phyloP scores from a whole-genome alignment of 2,888 invertebrate species.

The Parnassius apollo region DNA sequence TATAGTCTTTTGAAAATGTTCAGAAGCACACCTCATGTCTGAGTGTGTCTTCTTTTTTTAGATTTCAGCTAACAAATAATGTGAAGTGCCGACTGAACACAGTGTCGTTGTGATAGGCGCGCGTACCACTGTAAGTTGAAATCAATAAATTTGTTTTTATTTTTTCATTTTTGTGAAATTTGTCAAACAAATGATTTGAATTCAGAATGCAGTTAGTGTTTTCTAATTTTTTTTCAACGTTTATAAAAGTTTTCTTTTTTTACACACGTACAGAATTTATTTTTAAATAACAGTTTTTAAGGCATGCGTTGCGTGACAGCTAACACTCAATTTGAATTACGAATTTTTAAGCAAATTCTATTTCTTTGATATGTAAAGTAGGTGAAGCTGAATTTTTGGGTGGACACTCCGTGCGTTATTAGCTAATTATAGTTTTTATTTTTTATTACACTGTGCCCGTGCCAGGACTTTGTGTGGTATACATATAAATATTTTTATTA shows the following conservation, averaged over 20 bases:
- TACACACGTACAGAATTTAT: no score
- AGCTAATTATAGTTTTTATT: no score
- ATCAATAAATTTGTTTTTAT: slow-evolving; percentile 17
- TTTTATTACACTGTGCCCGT: no score
- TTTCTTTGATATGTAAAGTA: slow-evolving; percentile 1
- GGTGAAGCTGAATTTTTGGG: slow-evolving; percentile 19
- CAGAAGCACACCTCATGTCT: slow-evolving; percentile 54
- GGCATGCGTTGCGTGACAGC: not conserved
- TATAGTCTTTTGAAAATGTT: slow-evolving; percentile 40
- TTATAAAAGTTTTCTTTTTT: no score
- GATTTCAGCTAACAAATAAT: slow-evolving; percentile 67
- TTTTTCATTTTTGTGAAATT: not conserved
- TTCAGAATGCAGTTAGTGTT: no score
- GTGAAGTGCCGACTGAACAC: slow-evolving; percentile 52
- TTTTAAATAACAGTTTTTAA: no score
- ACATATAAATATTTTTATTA: no score
- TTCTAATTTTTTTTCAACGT: no score
- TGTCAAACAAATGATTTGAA: no score
- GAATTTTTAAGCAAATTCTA: not conserved
- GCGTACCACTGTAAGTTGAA: slow-evolving; percentile 69
- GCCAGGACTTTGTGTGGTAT: no score
- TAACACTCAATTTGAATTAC: not conserved
- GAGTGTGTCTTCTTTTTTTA: slow-evolving; percentile 73
- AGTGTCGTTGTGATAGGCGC: slow-evolving; percentile 70
- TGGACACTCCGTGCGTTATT: not conserved